These are phyloP conservation scores for Tipula vernalis DNA, from an alignment of 2,888 invertebrate genomes.

Conservation along the genomic window DNA sequence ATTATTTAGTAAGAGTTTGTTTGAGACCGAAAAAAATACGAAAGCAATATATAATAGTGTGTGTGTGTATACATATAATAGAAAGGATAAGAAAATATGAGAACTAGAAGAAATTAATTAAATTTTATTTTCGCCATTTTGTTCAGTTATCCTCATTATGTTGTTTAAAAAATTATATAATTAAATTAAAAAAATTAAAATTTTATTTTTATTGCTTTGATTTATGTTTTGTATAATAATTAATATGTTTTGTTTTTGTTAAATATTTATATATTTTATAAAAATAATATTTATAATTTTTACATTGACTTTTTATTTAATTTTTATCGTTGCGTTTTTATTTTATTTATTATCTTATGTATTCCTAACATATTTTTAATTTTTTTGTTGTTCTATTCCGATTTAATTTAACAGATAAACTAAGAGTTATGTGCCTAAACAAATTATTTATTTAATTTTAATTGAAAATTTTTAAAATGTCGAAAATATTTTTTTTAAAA, in stretches of 20 bases:
- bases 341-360: not conserved
- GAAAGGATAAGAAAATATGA: not conserved
- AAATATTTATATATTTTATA: not conserved
- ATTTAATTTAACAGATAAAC: not conserved
- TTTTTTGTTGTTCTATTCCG: not conserved
- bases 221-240: not conserved
- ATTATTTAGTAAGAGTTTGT: not conserved
- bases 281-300: not conserved
- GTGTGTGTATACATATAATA: not conserved
- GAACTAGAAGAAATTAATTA: not conserved
- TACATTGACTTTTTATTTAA: not conserved
- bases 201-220: not conserved
- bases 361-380: not conserved
- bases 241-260: not conserved
- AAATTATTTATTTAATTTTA: not conserved
- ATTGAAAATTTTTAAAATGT: not conserved
- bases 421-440: not conserved
- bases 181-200: not conserved
- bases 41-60: not conserved
- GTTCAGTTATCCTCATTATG: not conserved
- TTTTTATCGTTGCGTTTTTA: not conserved
- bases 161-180: too few species aligned
- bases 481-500: not conserved
- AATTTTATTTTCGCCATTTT: not conserved
- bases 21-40: not conserved